Percentiles rank a stretch among this genome's conserved stretches.
phyloP scores from a whole-genome alignment of 2,113 vertebrate species.

The Oplegnathus fasciatus region DNA sequence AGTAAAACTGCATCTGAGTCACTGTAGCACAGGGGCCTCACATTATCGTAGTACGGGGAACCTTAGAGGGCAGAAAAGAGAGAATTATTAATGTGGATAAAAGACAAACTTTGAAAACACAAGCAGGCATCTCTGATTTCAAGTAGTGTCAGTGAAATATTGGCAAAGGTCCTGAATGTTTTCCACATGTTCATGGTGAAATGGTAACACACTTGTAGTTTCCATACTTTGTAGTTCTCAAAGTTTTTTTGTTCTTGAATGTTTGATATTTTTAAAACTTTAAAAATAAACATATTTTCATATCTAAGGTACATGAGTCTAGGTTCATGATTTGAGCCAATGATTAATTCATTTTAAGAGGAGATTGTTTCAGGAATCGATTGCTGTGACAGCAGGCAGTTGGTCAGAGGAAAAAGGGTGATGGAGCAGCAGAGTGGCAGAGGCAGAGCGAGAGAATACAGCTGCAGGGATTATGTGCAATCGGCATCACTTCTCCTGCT shows the following conservation, averaged over 20 bases:
- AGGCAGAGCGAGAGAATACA: neutral
- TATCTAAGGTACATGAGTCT: neutral
- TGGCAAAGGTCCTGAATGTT: neutral
- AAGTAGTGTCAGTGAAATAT: too few species aligned
- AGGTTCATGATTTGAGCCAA: neutral
- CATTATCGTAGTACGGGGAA: slow-evolving; percentile 97
- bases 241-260: neutral
- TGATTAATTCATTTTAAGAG: slow-evolving; percentile 8
- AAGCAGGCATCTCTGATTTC: too few species aligned
- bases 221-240: neutral
- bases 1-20: slow-evolving; percentile 95
- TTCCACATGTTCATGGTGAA: neutral
- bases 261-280: neutral
- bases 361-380: slow-evolving; percentile 1
- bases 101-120: slow-evolving; percentile 3
- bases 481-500: slow-evolving; percentile 48
- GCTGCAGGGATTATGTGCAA: slow-evolving; percentile 46
- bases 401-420: neutral
- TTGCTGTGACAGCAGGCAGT: slow-evolving; percentile 3
- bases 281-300: neutral
- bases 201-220: neutral
- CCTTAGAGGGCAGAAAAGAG: slow-evolving; percentile 79
- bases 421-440: slow-evolving; percentile 1
- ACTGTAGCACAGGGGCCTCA: slow-evolving; percentile 96
- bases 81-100: neutral